A percentile compares a stretch with the other conserved stretches of the same genome.
phyloP scores from a whole-genome alignment of 2,113 vertebrate genomes.

The Lepisosteus oculatus region DNA sequence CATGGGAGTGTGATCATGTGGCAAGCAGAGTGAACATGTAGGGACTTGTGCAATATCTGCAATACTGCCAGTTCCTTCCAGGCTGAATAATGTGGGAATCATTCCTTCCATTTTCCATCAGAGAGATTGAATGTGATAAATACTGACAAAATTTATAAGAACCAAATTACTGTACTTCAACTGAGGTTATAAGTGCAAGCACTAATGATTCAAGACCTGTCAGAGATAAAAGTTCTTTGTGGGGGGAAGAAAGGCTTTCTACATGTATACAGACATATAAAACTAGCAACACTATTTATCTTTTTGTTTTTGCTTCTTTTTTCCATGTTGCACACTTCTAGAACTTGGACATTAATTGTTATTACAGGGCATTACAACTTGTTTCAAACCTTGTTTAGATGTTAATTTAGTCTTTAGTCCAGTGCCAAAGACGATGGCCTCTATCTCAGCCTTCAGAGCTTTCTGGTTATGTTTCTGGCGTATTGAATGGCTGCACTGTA shows the following conservation, averaged over 20 bases:
- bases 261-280: neutral
- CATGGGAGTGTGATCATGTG: neutral
- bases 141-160: neutral
- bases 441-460: constrained; percentile 11
- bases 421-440: neutral
- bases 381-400: too few relatives aligned
- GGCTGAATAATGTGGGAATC: neutral
- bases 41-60: neutral
- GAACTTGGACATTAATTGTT: too few relatives aligned
- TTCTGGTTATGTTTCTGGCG: constrained; percentile 19
- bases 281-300: too few relatives aligned
- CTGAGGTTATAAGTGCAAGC: neutral
- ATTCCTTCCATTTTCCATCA: neutral
- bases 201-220: constrained; percentile 19
- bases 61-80: neutral
- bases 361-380: too few relatives aligned
- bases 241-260: constrained; percentile 26
- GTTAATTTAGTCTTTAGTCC: too few relatives aligned
- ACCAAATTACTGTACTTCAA: neutral
- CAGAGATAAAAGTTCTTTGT: constrained; percentile 7
- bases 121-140: neutral
- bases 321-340: too few relatives aligned
- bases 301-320: too few relatives aligned
- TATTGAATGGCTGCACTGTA: constrained; percentile 28
- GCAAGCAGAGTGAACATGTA: neutral